Evolutionary conservation across 2,888 invertebrate genomes (phyloP), one percentile per base, ranked within the genome.

Genomic region (Helicoverpa assulta): DNA sequence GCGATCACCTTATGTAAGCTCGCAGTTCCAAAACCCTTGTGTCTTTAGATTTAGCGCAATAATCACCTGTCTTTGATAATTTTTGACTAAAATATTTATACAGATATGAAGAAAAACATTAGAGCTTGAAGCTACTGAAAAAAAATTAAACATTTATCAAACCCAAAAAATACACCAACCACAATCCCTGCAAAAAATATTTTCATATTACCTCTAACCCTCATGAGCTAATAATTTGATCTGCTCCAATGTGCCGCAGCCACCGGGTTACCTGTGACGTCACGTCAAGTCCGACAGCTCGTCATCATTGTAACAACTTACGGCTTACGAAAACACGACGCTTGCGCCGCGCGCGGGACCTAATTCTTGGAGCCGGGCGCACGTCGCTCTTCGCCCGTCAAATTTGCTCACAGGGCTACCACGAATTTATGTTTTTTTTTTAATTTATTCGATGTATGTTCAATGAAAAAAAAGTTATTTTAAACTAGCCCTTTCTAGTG

Each of bases 371-470:
- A 88, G 87, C 84, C 85, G 80, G 85, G 82, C 86, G 86, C 89
- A 89, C 90, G 90, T 88, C 91, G 88, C 88, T 91, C 90, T 89
- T 89, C 86, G 88, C 84, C 88, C 90, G 89, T 91, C 92, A 91
- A 92, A 91, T 92, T 92, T 91, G 84, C 81, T 83, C 84, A 78
- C 88, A 94, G 93, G 94, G 94, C 73, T 94, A 71, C 69, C 88
- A 83, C 85, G 10, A 26, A 75, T 14, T 40, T 14, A 14, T 40
- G 14, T 40, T 40, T 6, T 14, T 40, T 1, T 14, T 29, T 2
- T 29, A 5, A 4, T 29, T 29, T 29, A 29, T 29, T 29, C 5
- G 29, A 29, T 29, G 2, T n/a, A n/a, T n/a, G n/a, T n/a, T n/a
- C n/a, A n/a, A n/a, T n/a, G n/a, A n/a, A n/a, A n/a, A n/a, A n/a